These are phyloP conservation scores for Sapajus apella DNA, from an alignment of 2,113 vertebrate species.

Conservation along the genomic window DNA sequence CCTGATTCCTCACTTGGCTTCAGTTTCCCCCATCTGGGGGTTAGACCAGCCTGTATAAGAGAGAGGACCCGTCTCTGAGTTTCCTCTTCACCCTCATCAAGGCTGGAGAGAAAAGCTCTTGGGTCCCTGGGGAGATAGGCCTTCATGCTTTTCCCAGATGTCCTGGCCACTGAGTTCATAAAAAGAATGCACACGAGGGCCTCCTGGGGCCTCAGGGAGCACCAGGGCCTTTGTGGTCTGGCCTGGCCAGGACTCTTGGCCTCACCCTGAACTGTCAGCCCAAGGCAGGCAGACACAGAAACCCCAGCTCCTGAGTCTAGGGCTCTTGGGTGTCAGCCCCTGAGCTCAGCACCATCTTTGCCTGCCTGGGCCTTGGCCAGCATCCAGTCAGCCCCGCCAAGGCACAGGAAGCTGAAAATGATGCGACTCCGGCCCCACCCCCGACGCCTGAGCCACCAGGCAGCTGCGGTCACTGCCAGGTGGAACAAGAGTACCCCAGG, in stretches of 20 bases:
- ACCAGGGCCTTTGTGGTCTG: not conserved
- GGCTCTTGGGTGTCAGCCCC: not conserved
- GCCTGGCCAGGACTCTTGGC: not conserved
- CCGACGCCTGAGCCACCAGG: not conserved
- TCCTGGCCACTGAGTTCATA: not conserved
- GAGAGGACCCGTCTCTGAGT: not conserved
- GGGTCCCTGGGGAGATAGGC: not conserved
- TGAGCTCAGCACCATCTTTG: slow-evolving; percentile 36
- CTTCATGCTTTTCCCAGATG: not conserved
- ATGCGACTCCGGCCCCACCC: not conserved
- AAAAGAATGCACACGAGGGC: not conserved
- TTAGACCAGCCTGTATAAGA: not conserved
- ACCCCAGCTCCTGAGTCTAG: not conserved
- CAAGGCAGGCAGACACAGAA: not conserved
- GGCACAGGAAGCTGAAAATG: not conserved
- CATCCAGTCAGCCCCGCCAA: not conserved
- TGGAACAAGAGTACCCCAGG: not conserved
- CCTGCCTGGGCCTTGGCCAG: not conserved
- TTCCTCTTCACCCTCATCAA: not conserved
- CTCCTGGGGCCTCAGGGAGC: not conserved
- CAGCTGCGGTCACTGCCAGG: not conserved
- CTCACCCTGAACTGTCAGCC: not conserved
- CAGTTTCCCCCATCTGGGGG: not conserved
- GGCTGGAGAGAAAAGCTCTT: not conserved
- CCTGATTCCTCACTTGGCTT: not conserved